These are phyloP conservation scores for Semaprochilodus insignis DNA, from an alignment of 2,797 vertebrate species.

Conservation along the genomic window DNA sequence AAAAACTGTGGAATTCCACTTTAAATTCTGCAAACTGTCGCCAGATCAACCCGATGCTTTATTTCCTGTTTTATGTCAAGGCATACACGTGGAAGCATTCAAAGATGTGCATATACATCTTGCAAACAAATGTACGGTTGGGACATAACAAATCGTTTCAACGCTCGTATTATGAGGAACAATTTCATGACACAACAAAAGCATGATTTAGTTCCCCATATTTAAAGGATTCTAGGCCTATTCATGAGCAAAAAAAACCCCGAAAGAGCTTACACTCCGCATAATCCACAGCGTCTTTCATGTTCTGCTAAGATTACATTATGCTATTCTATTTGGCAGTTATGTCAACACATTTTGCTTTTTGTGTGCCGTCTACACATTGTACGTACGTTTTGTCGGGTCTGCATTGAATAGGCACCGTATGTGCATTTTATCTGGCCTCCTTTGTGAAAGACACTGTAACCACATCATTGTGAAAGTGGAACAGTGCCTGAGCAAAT, in stretches of 20 bases:
- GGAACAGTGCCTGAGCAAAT: neutral
- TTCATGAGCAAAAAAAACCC: neutral
- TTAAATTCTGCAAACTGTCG: neutral
- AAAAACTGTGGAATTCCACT: too few relatives aligned
- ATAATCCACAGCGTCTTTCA: neutral
- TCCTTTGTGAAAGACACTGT: neutral
- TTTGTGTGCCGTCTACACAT: neutral
- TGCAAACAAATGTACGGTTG: too few relatives aligned
- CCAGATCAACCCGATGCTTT: conserved; percentile 14
- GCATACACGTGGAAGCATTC: neutral
- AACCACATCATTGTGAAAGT: neutral
- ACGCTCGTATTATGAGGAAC: too few relatives aligned
- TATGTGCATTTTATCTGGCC: neutral
- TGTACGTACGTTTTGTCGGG: neutral
- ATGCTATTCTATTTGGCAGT: neutral
- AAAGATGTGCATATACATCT: too few relatives aligned
- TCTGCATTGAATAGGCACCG: neutral
- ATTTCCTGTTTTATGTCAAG: conserved; percentile 13
- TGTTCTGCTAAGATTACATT: neutral
- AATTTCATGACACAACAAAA: conserved; percentile 13
- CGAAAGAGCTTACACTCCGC: neutral
- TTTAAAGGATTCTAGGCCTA: neutral
- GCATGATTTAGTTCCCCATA: conserved; percentile 7
- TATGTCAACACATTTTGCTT: neutral
- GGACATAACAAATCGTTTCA: too few relatives aligned